Evolutionary conservation across 2,113 vertebrate species (phyloP).

Genomic region (Rhinoptilus africanus): DNA sequence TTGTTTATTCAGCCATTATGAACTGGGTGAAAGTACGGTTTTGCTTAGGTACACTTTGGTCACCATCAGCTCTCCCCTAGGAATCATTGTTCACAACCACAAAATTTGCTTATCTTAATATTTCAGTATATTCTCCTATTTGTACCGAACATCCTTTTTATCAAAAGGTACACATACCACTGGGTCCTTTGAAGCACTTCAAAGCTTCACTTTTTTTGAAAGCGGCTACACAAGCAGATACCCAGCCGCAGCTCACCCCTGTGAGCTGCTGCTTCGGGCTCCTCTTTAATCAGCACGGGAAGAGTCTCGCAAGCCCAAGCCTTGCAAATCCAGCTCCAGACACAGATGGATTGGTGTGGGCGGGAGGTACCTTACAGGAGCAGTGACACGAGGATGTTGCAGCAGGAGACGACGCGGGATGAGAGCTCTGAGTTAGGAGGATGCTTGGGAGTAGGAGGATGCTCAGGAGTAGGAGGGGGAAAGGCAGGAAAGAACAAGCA

Average conservation of each 20-base stretch:
- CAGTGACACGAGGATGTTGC: accelerated
- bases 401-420: neutral
- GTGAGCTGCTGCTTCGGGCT: neutral
- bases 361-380: neutral
- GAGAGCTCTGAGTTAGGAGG: neutral
- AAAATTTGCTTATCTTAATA: constrained; percentile 58
- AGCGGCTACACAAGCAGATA: neutral
- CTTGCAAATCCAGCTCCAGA: accelerated
- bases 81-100: constrained; percentile 37
- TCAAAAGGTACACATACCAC: constrained; percentile 52
- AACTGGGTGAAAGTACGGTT: neutral
- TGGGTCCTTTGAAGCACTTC: constrained; percentile 60
- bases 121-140: constrained; percentile 60
- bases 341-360: neutral
- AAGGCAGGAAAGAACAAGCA: neutral
- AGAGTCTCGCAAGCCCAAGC: accelerated
- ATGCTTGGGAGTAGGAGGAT: neutral
- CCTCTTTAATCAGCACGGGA: neutral
- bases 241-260: neutral
- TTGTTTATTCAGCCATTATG: constrained; percentile 40
- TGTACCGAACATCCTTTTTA: constrained; percentile 57
- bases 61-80: constrained; percentile 3
- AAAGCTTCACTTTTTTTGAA: constrained; percentile 32
- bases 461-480: neutral
- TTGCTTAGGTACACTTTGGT: constrained; percentile 38